Evolutionary conservation across 2,113 vertebrate species (phyloP).

Genomic region (Pelecanus crispus): DNA sequence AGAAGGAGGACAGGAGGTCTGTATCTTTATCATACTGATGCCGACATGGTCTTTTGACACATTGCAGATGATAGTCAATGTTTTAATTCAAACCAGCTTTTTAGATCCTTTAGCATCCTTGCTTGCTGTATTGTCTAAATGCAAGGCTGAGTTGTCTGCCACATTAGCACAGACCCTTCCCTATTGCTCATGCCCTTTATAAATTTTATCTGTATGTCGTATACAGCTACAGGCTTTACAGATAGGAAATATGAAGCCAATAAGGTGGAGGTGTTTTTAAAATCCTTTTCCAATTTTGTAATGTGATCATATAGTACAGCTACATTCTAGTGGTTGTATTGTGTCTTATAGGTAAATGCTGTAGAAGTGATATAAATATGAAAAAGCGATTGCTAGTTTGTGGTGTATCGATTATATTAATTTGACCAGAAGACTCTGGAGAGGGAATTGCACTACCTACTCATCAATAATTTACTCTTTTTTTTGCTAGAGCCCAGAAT

Average conservation of each 20-base stretch:
- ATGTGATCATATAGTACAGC: neutral
- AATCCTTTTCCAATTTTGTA: neutral
- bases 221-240: neutral
- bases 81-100: neutral
- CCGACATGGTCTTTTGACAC: neutral
- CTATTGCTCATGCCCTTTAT: neutral
- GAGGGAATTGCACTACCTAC: conserved; percentile 32
- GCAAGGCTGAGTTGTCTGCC: neutral
- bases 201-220: neutral
- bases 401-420: conserved; percentile 33
- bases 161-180: neutral
- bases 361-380: neutral
- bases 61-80: neutral
- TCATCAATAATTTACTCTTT: conserved; percentile 38
- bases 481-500: neutral
- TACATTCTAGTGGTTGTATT: neutral
- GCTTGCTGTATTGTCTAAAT: neutral
- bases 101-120: neutral
- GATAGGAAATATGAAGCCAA: neutral
- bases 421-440: conserved; percentile 40
- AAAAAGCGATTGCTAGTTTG: neutral
- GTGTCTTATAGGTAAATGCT: neutral
- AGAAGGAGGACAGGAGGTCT: neutral
- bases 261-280: neutral
- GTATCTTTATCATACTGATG: neutral